Evolutionary conservation across 2,113 vertebrate species (phyloP).

Genomic region (Saguinus imperator): DNA sequence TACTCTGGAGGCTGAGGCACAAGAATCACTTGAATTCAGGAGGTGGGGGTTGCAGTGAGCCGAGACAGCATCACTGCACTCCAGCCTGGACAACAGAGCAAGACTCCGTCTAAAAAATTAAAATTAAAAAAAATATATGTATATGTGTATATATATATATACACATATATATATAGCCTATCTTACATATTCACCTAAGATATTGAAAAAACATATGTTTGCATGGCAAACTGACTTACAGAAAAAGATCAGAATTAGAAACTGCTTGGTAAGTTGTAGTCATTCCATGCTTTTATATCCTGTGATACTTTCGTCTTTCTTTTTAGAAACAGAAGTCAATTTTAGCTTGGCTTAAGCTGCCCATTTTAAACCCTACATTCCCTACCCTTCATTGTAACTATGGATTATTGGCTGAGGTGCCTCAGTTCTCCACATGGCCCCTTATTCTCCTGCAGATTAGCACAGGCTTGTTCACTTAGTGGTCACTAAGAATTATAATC

Average conservation of each 20-base stretch:
- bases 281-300: background rate
- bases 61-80: no score
- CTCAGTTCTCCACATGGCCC: background rate
- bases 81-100: no score
- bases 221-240: background rate
- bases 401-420: background rate
- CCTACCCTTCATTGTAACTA: background rate
- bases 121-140: no score
- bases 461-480: background rate
- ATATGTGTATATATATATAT: no score
- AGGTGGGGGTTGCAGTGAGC: no score
- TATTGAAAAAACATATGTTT: background rate
- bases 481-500: no score
- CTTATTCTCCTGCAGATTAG: background rate
- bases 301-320: background rate
- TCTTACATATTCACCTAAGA: background rate
- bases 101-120: no score
- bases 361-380: background rate
- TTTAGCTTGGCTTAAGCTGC: background rate
- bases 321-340: background rate
- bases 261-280: background rate
- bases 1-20: no score
- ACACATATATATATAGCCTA: accelerated
- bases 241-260: background rate
- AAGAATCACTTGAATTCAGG: no score